Percentiles rank a stretch among this genome's conserved stretches.
These are phyloP conservation scores for Cyprichromis sp. DNA, from an alignment of 2,113 vertebrate species.

Conservation along the genomic window DNA sequence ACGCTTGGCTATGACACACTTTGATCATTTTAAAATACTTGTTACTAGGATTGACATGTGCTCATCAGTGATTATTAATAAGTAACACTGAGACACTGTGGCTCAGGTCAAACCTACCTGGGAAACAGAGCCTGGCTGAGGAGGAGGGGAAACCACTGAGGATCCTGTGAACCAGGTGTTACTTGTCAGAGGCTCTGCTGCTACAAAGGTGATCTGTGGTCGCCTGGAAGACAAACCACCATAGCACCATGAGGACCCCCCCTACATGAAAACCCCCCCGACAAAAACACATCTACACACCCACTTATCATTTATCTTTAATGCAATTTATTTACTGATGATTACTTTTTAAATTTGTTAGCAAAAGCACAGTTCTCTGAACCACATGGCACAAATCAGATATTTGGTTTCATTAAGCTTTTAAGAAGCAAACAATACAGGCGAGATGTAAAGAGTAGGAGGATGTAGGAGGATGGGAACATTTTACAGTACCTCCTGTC, in stretches of 20 bases:
- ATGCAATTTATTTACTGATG: neutral
- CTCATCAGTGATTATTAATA: neutral
- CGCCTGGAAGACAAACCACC: slow-evolving; percentile 62
- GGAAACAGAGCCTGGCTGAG: slow-evolving; percentile 68
- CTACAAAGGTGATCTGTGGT: slow-evolving; percentile 88
- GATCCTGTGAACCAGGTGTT: slow-evolving; percentile 79
- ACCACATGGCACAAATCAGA: neutral
- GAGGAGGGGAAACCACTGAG: slow-evolving; percentile 44
- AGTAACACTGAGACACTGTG: neutral
- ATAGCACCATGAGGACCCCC: neutral
- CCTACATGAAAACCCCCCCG: fast-evolving
- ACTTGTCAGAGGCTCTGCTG: slow-evolving; percentile 79
- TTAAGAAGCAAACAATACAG: neutral
- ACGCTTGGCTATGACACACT: neutral
- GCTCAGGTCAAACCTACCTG: slow-evolving; percentile 64
- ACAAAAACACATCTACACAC: neutral
- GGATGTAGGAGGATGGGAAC: neutral
- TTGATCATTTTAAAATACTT: neutral
- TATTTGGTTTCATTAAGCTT: neutral
- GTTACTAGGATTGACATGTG: neutral
- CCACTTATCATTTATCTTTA: neutral
- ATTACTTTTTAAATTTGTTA: neutral
- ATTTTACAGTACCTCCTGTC: slow-evolving; percentile 78
- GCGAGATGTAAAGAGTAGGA: neutral
- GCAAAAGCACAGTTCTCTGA: neutral